A percentile compares a stretch with the other conserved stretches of the same genome.
Conservation (phyloP, 2,797 vertebrate species). For the Uromys caudimaculatus region DNA sequence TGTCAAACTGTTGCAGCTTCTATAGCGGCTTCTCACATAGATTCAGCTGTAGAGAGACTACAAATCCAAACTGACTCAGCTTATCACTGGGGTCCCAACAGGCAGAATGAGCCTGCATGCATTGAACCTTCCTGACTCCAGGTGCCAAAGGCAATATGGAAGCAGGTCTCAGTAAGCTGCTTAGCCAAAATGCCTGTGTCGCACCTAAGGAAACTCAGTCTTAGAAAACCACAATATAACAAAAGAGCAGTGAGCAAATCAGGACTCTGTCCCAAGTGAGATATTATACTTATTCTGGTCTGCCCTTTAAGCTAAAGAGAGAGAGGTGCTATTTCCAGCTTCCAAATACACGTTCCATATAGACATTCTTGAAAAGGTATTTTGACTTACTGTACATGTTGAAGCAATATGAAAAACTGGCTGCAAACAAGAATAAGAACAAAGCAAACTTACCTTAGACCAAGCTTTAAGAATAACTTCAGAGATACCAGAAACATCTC, state of each 20-base stretch:
- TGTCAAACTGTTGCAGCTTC: neutral
- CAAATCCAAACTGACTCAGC: conserved; percentile 19
- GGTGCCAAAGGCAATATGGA: neutral
- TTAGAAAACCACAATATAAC: conserved; percentile 19
- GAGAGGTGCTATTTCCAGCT: neutral
- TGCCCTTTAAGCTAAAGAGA: neutral
- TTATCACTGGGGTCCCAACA: neutral
- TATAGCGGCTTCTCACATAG: neutral
- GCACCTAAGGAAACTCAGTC: neutral
- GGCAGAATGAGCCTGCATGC: neutral
- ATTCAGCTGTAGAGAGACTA: conserved; percentile 1
- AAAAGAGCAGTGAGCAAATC: neutral
- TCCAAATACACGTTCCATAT: neutral
- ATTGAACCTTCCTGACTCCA: neutral
- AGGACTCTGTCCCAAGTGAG: neutral
- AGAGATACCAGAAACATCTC: conserved; percentile 28
- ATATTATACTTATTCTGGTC: conserved; percentile 5
- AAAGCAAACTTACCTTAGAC: conserved; percentile 24
- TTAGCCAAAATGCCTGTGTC: neutral
- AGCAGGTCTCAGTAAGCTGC: neutral
- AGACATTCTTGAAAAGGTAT: conserved; percentile 49
- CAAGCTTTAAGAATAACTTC: conserved; percentile 43
- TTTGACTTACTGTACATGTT: neutral
- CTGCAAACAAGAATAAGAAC: conserved; percentile 33
- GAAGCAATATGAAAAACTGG: conserved; percentile 7